Base-by-base conservation (phyloP, 2,888 invertebrate genomes). In the Pseudeuparius sepicola region DNA sequence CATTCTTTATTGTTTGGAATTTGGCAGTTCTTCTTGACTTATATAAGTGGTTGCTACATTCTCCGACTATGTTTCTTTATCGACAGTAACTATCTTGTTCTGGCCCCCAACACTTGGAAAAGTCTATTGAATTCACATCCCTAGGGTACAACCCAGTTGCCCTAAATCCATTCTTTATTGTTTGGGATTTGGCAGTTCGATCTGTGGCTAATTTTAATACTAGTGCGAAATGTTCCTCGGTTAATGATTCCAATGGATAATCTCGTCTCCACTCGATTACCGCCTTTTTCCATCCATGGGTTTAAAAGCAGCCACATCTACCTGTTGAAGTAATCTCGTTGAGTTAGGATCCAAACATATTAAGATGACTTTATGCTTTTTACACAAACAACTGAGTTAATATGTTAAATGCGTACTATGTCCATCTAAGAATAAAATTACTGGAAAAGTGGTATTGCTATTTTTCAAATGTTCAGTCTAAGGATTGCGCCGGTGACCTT, bases 81-180 rank as follows among this genome's bases (percentile, higher is more conserved):
- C 20, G 20, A n/a, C 20, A 20, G 20, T 20, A 20, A n/a, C 20
- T 20, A n/a, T 7, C 20, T 20, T 20, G 6, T 20, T 20, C n/a
- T 20, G 20, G n/a, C 20, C 20, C 20, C 20, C n/a, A 20, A 20
- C n/a, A 20, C n/a, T 20, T 20, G 20, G 20, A 20, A 20, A 20
- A 20, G 20, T 20, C 20, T 20, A 20, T 20, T 20, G n/a, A n/a
- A n/a, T n/a, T n/a, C n/a, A n/a, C n/a, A n/a, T n/a, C n/a, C n/a
- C n/a, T n/a, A n/a, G n/a, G n/a, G n/a, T n/a, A 6, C 20, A 20
- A n/a, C 20, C 6, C 7, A 20, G 20, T 20, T 20, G 20, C 20
- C 20, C 20, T 20, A 20, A 20, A 20, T 20, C n/a, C n/a, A 7
- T 20, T 20, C 20, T 20, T 20, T 20, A 20, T 20, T 20, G 20